Conservation (phyloP, 2,797 vertebrate genomes). For the Gorsachius magnificus region DNA sequence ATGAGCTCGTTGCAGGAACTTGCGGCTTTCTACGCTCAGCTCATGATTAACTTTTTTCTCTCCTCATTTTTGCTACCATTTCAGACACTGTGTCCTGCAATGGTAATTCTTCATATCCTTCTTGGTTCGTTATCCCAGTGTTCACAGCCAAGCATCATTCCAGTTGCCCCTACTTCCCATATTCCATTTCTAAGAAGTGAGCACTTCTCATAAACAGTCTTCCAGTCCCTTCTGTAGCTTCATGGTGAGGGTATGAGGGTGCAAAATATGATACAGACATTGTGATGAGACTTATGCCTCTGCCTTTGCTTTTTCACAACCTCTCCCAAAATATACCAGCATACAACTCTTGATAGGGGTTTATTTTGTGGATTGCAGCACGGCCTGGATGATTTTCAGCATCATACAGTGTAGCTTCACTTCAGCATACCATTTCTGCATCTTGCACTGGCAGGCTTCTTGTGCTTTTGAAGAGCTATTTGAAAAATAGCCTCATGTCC, state of each 20-base stretch:
- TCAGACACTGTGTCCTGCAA: background rate
- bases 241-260: background rate
- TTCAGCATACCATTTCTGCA: background rate
- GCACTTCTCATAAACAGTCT: background rate
- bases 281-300: background rate
- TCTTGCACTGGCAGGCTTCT: background rate
- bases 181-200: background rate
- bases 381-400: background rate
- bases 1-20: background rate
- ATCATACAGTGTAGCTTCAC: background rate
- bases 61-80: background rate
- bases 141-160: fast-evolving
- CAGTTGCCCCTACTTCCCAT: background rate
- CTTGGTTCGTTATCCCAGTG: background rate
- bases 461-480: background rate
- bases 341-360: background rate
- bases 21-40: fast-evolving
- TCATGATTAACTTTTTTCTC: background rate
- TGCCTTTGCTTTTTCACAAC: background rate
- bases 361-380: background rate
- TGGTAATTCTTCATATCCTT: background rate
- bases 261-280: background rate
- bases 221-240: background rate
- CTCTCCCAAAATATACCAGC: background rate
- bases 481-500: background rate